These are phyloP conservation scores for Chascanopsetta lugubris DNA, from an alignment of 2,113 vertebrate genomes.

Conservation along the genomic window DNA sequence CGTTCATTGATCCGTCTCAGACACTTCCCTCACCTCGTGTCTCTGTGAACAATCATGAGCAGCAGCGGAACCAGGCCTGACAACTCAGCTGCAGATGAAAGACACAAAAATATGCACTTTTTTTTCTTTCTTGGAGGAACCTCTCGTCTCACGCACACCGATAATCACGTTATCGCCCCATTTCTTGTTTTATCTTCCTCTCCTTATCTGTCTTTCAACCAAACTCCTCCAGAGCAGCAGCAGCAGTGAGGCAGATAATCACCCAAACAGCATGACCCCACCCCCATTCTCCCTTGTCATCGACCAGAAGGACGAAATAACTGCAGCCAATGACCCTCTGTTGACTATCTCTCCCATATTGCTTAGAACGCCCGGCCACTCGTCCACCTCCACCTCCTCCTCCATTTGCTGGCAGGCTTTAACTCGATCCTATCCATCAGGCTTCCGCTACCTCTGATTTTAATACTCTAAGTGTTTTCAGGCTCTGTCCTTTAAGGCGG, in stretches of 20 bases:
- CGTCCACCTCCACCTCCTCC: too few relatives aligned
- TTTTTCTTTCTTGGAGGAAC: too few relatives aligned
- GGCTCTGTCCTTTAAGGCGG: conserved; percentile 62
- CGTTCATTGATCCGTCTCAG: background rate
- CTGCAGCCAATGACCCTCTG: conserved; percentile 17
- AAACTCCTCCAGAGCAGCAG: conserved; percentile 31
- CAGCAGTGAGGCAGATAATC: conserved; percentile 38
- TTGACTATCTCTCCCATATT: conserved; percentile 20
- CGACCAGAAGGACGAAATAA: conserved; percentile 39
- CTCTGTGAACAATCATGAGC: conserved; percentile 34
- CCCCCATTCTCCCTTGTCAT: too few relatives aligned
- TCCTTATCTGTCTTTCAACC: conserved; percentile 7
- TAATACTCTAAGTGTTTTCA: conserved; percentile 83
- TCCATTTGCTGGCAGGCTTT: conserved; percentile 46
- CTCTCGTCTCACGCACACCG: background rate
- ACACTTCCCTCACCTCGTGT: background rate
- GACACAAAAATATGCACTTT: conserved; percentile 27
- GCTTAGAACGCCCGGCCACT: conserved; percentile 12
- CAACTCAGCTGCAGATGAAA: conserved; percentile 40
- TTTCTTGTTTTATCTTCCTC: conserved; percentile 21
- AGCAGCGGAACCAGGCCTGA: conserved; percentile 28
- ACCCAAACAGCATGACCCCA: conserved; percentile 24
- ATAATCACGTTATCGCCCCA: background rate
- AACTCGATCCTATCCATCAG: conserved; percentile 61
- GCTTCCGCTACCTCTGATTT: conserved; percentile 60